Percentiles rank a stretch among this genome's conserved stretches.
These are phyloP conservation scores for Thymallus thymallus DNA, from an alignment of 2,113 vertebrate genomes.

Conservation along the genomic window DNA sequence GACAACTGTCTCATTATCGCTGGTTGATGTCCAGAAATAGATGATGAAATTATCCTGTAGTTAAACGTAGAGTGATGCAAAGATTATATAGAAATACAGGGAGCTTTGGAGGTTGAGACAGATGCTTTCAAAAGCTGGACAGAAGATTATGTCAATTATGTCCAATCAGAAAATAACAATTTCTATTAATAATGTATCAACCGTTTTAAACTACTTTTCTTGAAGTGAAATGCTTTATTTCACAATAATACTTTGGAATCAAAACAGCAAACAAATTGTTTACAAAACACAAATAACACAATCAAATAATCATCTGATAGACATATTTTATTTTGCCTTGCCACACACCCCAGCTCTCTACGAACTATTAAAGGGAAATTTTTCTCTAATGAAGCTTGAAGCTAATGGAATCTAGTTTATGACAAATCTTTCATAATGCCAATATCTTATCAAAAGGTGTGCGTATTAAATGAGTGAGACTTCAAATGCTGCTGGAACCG, in stretches of 20 bases:
- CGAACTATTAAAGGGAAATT: too few species aligned
- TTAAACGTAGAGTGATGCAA: not conserved
- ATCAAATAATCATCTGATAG: too few species aligned
- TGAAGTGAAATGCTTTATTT: not conserved
- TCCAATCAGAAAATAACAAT: conserved; percentile 37
- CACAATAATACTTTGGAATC: not conserved
- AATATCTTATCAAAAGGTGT: too few species aligned
- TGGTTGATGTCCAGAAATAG: not conserved
- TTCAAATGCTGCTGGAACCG: too few species aligned
- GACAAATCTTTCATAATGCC: too few species aligned
- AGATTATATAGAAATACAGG: not conserved
- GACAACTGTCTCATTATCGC: not conserved
- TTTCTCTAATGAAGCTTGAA: too few species aligned
- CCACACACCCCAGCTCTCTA: too few species aligned
- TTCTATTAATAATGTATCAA: too few species aligned
- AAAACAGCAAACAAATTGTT: not conserved
- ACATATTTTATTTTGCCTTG: too few species aligned
- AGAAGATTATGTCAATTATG: conserved; percentile 70
- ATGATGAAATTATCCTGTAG: not conserved
- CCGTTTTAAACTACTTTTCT: not conserved
- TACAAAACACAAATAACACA: not conserved
- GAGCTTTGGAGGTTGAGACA: conserved; percentile 55
- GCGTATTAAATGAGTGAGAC: too few species aligned
- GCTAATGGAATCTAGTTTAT: too few species aligned
- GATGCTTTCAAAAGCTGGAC: conserved; percentile 61